A percentile compares a stretch with the other conserved stretches of the same genome.
These are phyloP conservation scores for Cacatua alba DNA, from an alignment of 2,113 vertebrate species.

Conservation along the genomic window DNA sequence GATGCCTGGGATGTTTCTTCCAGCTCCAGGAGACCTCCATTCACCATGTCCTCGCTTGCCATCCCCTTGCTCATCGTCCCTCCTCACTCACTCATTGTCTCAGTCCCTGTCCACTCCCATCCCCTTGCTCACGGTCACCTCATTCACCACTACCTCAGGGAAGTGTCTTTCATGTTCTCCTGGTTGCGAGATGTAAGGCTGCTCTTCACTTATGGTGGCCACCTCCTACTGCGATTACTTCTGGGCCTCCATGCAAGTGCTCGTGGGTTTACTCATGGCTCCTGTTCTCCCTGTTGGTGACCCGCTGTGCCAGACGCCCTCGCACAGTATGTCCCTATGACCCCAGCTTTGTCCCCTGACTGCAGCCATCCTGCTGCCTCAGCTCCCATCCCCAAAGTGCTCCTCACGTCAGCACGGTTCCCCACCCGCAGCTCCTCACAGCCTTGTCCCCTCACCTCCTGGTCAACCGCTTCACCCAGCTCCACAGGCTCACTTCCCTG, in stretches of 20 bases:
- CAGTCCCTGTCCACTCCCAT: neutral
- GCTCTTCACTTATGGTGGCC: neutral
- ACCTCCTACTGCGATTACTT: accelerated
- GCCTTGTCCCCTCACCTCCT: neutral
- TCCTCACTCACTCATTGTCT: too few relatives aligned
- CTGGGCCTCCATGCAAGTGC: neutral
- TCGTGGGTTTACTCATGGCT: accelerated
- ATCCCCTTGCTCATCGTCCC: neutral
- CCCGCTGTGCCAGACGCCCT: neutral
- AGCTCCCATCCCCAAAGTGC: neutral
- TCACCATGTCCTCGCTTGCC: neutral
- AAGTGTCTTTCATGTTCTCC: neutral
- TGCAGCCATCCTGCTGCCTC: neutral
- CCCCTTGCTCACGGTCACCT: neutral
- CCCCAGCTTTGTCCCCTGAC: accelerated
- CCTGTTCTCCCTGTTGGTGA: neutral
- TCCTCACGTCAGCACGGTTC: neutral
- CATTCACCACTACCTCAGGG: accelerated
- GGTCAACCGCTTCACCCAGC: too few relatives aligned
- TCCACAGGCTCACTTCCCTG: accelerated
- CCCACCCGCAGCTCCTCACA: neutral
- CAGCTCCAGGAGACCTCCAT: neutral
- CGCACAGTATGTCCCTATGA: accelerated
- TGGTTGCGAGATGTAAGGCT: neutral
- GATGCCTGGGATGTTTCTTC: neutral